Conservation (phyloP, 2,113 vertebrate species). For the Dicentrarchus labrax region DNA sequence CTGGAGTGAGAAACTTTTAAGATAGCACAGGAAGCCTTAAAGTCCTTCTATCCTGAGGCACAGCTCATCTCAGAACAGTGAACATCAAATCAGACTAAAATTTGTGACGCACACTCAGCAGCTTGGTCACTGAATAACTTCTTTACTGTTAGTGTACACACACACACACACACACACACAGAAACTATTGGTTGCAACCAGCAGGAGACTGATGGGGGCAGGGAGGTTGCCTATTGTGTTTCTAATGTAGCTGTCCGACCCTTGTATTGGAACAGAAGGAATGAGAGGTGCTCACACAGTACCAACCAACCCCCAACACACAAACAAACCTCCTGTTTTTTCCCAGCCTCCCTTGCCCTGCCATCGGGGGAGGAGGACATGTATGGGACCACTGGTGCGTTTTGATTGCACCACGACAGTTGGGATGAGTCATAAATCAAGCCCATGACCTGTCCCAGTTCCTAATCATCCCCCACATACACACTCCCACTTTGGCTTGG, state of each 20-base stretch:
- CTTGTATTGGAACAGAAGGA: constrained; percentile 48
- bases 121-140: neutral
- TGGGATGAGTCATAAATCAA: constrained; percentile 74
- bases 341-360: constrained; percentile 40
- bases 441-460: constrained; percentile 44
- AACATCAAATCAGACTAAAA: neutral
- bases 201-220: constrained; percentile 39
- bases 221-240: constrained; percentile 66
- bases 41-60: neutral
- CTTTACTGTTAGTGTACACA: neutral
- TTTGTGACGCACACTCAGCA: neutral
- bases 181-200: constrained; percentile 18
- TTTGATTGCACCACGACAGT: constrained; percentile 61
- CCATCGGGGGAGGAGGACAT: constrained; percentile 20
- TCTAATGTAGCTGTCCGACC: constrained; percentile 63
- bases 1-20: too few species aligned
- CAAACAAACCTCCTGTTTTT: constrained; percentile 2
- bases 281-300: constrained; percentile 30
- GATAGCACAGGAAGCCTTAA: too few species aligned
- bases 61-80: neutral
- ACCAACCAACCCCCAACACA: constrained; percentile 30
- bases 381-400: constrained; percentile 48
- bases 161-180: constrained; percentile 23
- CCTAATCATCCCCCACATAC: constrained; percentile 18
- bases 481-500: constrained; percentile 8